Percentiles rank a stretch among this genome's conserved stretches.
Evolutionary conservation across 2,113 vertebrate genomes (phyloP).

Genomic region (Colius striatus): DNA sequence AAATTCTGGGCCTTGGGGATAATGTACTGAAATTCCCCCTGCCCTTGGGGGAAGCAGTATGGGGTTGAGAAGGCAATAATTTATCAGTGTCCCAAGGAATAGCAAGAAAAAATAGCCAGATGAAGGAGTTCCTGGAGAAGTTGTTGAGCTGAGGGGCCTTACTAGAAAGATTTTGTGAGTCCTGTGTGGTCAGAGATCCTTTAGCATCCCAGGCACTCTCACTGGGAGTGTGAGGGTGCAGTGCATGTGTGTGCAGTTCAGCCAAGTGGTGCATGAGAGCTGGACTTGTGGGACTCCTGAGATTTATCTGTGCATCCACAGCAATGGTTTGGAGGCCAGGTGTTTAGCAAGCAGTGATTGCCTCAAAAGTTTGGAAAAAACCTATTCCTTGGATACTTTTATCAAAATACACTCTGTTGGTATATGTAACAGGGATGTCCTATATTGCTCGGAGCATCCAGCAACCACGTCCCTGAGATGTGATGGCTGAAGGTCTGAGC

Average conservation of each 20-base stretch:
- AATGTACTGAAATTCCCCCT: neutral
- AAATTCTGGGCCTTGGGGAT: neutral
- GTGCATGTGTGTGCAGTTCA: neutral
- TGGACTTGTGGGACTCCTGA: neutral
- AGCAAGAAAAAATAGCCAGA: neutral
- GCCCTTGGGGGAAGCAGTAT: neutral
- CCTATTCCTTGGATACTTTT: neutral
- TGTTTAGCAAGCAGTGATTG: neutral
- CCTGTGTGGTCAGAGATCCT: neutral
- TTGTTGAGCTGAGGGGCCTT: neutral
- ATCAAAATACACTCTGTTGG: neutral
- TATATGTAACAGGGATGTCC: neutral
- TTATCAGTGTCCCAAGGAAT: neutral
- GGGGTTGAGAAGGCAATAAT: neutral
- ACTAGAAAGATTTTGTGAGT: neutral
- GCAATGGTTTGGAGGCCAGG: neutral
- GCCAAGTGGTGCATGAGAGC: neutral
- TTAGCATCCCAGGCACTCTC: neutral
- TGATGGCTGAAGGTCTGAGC: neutral
- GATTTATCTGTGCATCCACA: neutral
- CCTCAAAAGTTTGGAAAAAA: neutral
- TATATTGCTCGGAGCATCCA: neutral
- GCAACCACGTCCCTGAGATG: neutral
- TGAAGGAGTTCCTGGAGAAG: neutral
- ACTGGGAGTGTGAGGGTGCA: neutral